Evolutionary conservation across 2,888 invertebrate genomes (phyloP), one percentile per base, ranked within the genome.

Genomic region (Clunio marinus): DNA sequence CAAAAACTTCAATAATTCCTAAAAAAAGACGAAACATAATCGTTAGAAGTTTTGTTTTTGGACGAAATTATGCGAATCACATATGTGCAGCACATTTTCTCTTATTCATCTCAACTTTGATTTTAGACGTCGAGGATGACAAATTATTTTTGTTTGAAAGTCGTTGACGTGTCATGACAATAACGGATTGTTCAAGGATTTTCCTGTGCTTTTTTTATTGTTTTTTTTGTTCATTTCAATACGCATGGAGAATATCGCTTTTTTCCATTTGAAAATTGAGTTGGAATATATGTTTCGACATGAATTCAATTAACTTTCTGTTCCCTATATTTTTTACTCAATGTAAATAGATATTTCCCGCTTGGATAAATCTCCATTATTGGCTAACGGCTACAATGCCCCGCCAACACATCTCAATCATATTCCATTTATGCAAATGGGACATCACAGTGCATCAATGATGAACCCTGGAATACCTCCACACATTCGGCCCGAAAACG

Each of bases 301-400:
- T 41, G 46, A 68, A 27, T 57, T 27, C 51, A 51, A 55, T 55
- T 68, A 46, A 41, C 58, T 68, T 59, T 28, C n/a, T 10, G n/a
- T n/a, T n/a, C n/a, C n/a, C n/a, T n/a, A n/a, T n/a, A n/a, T n/a
- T 68, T 74, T 70, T 80, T 82, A 62, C 84, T n/a, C n/a, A n/a
- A n/a, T n/a, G n/a, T n/a, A n/a, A n/a, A n/a, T n/a, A 91, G 92
- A 93, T 81, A 88, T 91, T 80, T 89, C 90, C 63, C 85, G 93
- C 72, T 82, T 93, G 86, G 94, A 95, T 79, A 94, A 95, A 80
- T 93, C 93, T 20, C 94, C 94, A 28, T 83, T 94, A 45, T 83
- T 95, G 73, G 93, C 93, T 70, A 95, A 95, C 77, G 95, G 95
- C 71, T 95, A 94, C 84, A 94, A 93, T 81, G 93, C 93, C 73